Conservation (phyloP, 2,113 vertebrate species). For the Chamaetylas fuelleborni region DNA sequence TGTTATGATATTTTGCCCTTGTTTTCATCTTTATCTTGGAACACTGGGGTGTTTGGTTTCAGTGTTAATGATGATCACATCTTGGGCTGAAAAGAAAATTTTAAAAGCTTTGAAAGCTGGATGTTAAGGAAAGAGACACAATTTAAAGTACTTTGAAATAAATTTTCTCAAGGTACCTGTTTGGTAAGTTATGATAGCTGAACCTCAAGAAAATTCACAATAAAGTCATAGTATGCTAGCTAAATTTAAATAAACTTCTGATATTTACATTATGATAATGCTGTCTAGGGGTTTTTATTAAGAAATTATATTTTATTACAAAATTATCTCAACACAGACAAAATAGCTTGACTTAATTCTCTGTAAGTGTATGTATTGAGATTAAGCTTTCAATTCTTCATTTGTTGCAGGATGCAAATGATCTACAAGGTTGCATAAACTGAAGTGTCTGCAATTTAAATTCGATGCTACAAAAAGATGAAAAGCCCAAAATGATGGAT, state of each 20-base stretch:
- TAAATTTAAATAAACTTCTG: background rate
- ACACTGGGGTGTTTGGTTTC: background rate
- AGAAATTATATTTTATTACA: background rate
- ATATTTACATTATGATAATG: background rate
- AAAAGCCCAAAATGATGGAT: conserved; percentile 91
- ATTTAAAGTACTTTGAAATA: background rate
- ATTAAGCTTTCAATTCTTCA: background rate
- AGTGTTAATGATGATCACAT: background rate
- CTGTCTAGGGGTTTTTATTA: background rate
- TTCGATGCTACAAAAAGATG: conserved; percentile 80
- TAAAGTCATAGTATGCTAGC: background rate
- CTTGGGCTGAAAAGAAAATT: background rate
- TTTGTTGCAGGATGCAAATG: conserved; percentile 79
- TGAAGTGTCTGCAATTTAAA: conserved; percentile 76
- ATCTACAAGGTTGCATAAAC: conserved; percentile 78
- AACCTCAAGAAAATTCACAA: background rate
- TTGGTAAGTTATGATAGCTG: background rate
- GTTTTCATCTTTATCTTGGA: background rate
- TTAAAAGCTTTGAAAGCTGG: background rate
- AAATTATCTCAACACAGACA: background rate
- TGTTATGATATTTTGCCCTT: background rate
- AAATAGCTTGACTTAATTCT: background rate
- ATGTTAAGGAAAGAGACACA: background rate
- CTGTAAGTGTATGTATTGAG: background rate
- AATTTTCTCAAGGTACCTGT: background rate